These are phyloP conservation scores for Recurvirostra avosetta DNA, from an alignment of 2,113 vertebrate species.

Conservation along the genomic window DNA sequence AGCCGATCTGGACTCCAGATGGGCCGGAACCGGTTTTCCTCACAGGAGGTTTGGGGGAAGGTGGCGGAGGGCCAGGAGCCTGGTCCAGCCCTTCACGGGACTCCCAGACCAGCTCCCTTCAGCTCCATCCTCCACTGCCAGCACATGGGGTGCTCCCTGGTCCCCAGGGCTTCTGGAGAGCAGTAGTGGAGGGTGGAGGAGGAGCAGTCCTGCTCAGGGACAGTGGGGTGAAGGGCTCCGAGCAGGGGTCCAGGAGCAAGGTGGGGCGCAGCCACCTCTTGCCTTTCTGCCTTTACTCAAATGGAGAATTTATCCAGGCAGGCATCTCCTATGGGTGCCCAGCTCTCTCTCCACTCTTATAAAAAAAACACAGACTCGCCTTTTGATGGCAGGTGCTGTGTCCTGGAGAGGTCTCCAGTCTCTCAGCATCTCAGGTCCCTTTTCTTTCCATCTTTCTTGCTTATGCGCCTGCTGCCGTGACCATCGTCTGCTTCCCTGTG, in stretches of 20 bases:
- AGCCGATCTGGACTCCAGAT: constrained; percentile 54
- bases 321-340: neutral
- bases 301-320: neutral
- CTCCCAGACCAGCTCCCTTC: neutral
- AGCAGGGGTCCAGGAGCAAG: neutral
- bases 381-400: neutral
- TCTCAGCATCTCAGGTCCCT: neutral
- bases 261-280: neutral
- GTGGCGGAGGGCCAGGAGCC: neutral
- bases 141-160: neutral
- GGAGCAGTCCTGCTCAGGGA: neutral
- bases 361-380: neutral
- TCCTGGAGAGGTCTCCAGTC: neutral
- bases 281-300: neutral
- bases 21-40: neutral
- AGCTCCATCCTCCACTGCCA: neutral
- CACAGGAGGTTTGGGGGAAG: neutral
- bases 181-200: neutral
- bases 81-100: rapidly evolving
- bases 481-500: neutral
- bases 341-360: neutral
- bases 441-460: neutral
- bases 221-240: rapidly evolving
- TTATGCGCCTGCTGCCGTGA: rapidly evolving
- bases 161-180: neutral